Conservation (phyloP, 2,797 vertebrate genomes). For the Labeo calbasu region DNA sequence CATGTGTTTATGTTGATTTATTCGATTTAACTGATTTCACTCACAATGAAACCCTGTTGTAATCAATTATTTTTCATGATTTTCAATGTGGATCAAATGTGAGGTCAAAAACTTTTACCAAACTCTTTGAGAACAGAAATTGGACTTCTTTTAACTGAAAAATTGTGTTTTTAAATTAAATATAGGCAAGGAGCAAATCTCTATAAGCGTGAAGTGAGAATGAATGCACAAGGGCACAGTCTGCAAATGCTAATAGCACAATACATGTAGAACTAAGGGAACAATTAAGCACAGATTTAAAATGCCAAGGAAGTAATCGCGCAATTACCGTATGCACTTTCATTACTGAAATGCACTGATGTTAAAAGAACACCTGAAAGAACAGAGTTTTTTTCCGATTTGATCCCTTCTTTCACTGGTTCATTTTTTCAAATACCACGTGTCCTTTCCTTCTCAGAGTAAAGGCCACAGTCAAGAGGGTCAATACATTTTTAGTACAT, state of each 20-base stretch:
- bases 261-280: constrained; percentile 49
- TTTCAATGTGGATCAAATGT: background rate
- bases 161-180: background rate
- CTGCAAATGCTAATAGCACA: constrained; percentile 48
- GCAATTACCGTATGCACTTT: constrained; percentile 40
- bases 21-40: background rate
- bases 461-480: constrained; percentile 47
- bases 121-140: background rate
- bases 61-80: background rate
- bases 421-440: constrained; percentile 42
- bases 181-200: background rate
- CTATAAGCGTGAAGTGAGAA: background rate
- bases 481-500: constrained; percentile 57
- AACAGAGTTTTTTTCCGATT: constrained; percentile 6
- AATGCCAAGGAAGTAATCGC: constrained; percentile 49
- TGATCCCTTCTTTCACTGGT: constrained; percentile 22
- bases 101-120: background rate
- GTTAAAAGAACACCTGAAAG: constrained; percentile 31
- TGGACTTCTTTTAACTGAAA: constrained; percentile 25
- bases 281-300: constrained; percentile 52
- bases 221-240: constrained; percentile 40
- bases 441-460: constrained; percentile 41
- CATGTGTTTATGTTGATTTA: background rate
- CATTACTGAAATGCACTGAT: constrained; percentile 30
- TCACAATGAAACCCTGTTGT: background rate